Percentiles rank a stretch among this genome's conserved stretches.
Conservation (phyloP, 2,888 invertebrate genomes). For the Ectemnius continuus region DNA sequence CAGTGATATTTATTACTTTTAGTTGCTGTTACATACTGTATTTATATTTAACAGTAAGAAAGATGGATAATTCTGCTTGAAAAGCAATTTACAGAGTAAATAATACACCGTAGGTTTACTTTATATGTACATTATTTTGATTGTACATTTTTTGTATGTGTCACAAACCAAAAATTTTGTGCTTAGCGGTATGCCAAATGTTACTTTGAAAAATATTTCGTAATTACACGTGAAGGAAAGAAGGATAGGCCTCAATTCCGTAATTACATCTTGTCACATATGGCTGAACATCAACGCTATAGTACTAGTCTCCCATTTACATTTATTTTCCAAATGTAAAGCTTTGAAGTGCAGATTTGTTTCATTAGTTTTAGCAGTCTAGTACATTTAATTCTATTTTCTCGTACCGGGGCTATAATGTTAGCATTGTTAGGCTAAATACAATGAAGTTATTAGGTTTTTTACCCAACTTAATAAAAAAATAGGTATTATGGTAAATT, state of each 20-base stretch:
- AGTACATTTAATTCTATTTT: constrained; percentile 33
- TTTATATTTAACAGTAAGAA: constrained; percentile 11
- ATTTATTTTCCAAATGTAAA: constrained; percentile 30
- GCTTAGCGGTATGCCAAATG: neutral
- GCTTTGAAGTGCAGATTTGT: constrained; percentile 29
- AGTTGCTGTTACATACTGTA: constrained; percentile 6
- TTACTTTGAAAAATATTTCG: neutral
- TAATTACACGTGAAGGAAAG: neutral
- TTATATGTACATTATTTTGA: constrained; percentile 15
- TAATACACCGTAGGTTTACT: constrained; percentile 4
- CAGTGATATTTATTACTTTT: constrained; percentile 29
- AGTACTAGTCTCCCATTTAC: constrained; percentile 5
- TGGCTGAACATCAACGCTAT: neutral
- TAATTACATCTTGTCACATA: constrained; percentile 5
- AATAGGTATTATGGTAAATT: constrained; percentile 54
- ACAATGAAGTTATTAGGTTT: constrained; percentile 42
- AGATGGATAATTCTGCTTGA: too few species aligned
- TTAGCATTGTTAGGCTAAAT: constrained; percentile 29
- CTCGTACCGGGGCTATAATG: constrained; percentile 38
- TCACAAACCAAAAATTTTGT: constrained; percentile 7
- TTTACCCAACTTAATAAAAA: constrained; percentile 59
- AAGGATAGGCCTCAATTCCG: constrained; percentile 18
- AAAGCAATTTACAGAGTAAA: neutral
- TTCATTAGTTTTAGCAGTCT: constrained; percentile 31
- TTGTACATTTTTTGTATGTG: neutral